Conservation (phyloP, 2,888 invertebrate species). For the Suillia variegata region DNA sequence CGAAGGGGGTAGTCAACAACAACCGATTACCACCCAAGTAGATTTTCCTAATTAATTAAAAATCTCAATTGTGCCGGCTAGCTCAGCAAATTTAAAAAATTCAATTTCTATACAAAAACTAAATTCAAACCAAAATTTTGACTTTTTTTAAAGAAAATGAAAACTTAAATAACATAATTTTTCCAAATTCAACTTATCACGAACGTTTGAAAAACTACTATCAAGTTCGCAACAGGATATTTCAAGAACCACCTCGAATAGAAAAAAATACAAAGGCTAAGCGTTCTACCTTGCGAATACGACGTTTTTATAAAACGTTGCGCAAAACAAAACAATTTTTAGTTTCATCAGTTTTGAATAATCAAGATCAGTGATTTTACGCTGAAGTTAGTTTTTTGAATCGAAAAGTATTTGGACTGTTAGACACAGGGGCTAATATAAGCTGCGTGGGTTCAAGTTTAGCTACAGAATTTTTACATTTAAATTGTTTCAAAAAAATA, state of each 20-base stretch:
- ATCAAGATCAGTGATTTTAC: slow-evolving; percentile 15
- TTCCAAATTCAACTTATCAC: neutral
- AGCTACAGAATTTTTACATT: too few relatives aligned
- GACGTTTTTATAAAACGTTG: slow-evolving; percentile 2
- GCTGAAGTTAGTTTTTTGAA: slow-evolving; percentile 15
- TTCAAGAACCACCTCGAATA: neutral
- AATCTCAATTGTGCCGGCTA: neutral
- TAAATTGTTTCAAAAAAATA: too few relatives aligned
- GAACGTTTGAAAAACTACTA: neutral
- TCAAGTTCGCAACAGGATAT: neutral
- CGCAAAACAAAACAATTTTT: slow-evolving; percentile 8
- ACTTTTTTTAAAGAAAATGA: neutral
- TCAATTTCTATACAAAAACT: neutral
- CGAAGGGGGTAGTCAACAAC: neutral
- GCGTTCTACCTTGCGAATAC: slow-evolving; percentile 8
- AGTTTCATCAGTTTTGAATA: slow-evolving; percentile 12
- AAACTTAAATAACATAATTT: neutral
- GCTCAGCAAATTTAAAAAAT: neutral
- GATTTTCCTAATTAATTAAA: neutral
- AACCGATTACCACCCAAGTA: neutral
- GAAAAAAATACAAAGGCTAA: neutral
- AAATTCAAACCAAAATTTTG: neutral
- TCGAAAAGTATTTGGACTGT: slow-evolving; percentile 8
- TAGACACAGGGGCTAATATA: slow-evolving; percentile 19
- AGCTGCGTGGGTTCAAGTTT: slow-evolving; percentile 15